phyloP scores from a whole-genome alignment of 1,140 invertebrate genomes.

The Drosophila truncata region DNA sequence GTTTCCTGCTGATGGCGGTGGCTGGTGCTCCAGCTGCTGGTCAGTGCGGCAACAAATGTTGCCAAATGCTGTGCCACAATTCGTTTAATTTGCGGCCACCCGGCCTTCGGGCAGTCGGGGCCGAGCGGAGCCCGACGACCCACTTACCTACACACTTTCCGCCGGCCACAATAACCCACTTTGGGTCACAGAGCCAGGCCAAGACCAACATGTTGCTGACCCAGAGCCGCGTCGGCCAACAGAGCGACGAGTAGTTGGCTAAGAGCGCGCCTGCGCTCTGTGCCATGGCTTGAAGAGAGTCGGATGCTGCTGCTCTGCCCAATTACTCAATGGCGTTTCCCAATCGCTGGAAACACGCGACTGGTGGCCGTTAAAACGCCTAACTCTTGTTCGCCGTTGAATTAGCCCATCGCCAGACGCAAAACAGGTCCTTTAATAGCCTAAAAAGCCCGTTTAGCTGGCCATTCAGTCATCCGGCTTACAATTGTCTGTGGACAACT shows the following conservation, averaged over 20 bases:
- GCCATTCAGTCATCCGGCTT: conserved; percentile 40
- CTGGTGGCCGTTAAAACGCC: conserved; percentile 69
- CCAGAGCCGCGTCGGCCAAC: conserved; percentile 37
- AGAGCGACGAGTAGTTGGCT: conserved; percentile 5
- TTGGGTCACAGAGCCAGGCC: conserved; percentile 21
- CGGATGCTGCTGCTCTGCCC: conserved; percentile 12
- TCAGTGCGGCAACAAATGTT: conserved; percentile 73
- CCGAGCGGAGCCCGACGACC: conserved; percentile 39
- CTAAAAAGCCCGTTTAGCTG: conserved; percentile 30
- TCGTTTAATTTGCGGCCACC: conserved; percentile 76
- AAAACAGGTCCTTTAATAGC: conserved; percentile 64
- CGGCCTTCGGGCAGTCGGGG: conserved; percentile 9
- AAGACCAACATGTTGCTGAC: conserved; percentile 78
- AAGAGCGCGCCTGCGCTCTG: conserved; percentile 56
- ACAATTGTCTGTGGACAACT: conserved; percentile 28
- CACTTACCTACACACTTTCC: conserved; percentile 56
- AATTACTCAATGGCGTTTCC: conserved; percentile 60
- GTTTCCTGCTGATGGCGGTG: conserved; percentile 25
- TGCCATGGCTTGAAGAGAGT: conserved; percentile 3
- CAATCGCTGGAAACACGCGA: conserved; percentile 54
- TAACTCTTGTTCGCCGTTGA: conserved; percentile 67
- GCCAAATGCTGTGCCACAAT: conserved; percentile 67
- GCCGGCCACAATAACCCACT: conserved; percentile 64
- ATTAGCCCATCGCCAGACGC: conserved; percentile 47
- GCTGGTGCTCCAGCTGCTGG: conserved; percentile 24